Evolutionary conservation across 2,113 vertebrate genomes (phyloP).

Genomic region (Boulengeromyrus knoepffleri): DNA sequence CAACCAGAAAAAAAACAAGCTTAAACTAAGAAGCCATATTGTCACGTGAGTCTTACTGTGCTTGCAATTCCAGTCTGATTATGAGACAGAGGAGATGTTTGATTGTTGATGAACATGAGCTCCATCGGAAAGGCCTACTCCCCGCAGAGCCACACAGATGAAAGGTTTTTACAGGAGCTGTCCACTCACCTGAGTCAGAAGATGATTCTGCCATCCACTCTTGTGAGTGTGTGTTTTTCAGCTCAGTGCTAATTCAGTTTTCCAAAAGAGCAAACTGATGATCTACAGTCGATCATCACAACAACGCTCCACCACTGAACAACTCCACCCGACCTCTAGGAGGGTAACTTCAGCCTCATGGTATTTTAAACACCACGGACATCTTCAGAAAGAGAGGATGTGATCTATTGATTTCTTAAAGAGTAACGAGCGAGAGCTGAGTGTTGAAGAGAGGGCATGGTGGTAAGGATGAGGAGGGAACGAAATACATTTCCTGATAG

Average conservation of each 20-base stretch:
- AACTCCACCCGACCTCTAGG: neutral
- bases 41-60: neutral
- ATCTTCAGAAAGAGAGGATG: conserved; percentile 44
- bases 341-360: conserved; percentile 41
- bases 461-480: neutral
- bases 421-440: conserved; percentile 27
- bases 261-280: neutral
- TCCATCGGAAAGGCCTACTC: neutral
- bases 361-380: conserved; percentile 50
- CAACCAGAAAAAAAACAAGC: neutral
- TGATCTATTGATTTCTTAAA: conserved; percentile 49
- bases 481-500: conserved; percentile 27
- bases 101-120: neutral
- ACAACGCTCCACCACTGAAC: neutral
- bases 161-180: neutral
- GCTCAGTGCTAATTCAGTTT: conserved; percentile 1
- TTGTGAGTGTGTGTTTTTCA: neutral
- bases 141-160: neutral
- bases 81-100: neutral
- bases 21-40: neutral
- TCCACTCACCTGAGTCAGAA: neutral
- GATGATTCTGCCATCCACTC: neutral
- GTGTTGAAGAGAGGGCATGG: neutral
- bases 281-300: neutral
- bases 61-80: neutral